Evolutionary conservation across 2,113 vertebrate genomes (phyloP), one percentile per base, ranked within the genome.

Genomic region (Xenus cinereus): DNA sequence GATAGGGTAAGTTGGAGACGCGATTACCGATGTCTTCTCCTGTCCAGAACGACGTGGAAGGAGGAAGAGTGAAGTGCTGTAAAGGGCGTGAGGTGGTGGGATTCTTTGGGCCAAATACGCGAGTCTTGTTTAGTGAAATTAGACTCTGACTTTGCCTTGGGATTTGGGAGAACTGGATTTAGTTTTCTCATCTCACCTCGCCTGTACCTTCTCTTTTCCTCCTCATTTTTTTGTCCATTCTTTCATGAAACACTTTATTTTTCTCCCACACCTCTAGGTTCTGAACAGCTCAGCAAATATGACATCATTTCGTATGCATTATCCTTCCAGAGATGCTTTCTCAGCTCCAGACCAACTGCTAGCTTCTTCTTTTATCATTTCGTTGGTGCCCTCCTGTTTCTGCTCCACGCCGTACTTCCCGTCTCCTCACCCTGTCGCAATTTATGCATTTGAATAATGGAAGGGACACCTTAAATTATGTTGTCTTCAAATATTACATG

Each of bases 391-490:
- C 46, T 39, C 41, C 50, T 12, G 0, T 19, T 60, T 43, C 85
- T 82, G 60, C 48, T 54, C 80, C 33, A 5, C 2, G 8, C 71
- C 20, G 2, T 30, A 13, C 37, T 43, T 8, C 3, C 62, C 84
- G n/a, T 68, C 89, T 59, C n/a, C 94, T 89, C 75, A 79, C 84
- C 77, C 68, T n/a, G n/a, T 48, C 71, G 79, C 79, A 10, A n/a
- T 78, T 68, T 71, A 30, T 39, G 45, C 32, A 5, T 45, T 83
- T n/a, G 78, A 60, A 72, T 90, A 85, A 94, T 88, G 87, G 82
- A 94, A 94, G 66, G 93, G 90, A 90, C 91, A 90, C 85, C 88
- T 93, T 90, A 85, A 87, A 71, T 71, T 81, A 69, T 7, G 2
- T 78, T 90, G 82, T 94, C 85, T 92, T 78, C 87, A 20, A 41